These are phyloP conservation scores for Bimastos eiseni DNA, from an alignment of 2,888 invertebrate genomes.

Conservation along the genomic window DNA sequence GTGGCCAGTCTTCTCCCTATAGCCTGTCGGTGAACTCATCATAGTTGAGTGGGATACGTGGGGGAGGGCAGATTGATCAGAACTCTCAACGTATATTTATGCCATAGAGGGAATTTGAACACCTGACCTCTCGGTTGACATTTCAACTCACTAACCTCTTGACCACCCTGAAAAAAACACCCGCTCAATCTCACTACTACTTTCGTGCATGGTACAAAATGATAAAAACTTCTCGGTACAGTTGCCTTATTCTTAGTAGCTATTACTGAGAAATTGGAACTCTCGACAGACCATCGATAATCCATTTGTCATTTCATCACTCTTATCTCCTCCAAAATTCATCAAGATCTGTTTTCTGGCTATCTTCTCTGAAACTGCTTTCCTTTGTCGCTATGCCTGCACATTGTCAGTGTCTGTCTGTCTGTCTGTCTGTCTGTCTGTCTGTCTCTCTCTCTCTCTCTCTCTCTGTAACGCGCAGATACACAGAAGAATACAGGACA, in stretches of 20 bases:
- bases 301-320: neutral
- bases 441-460: neutral
- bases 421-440: constrained; percentile 16
- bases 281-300: neutral
- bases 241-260: neutral
- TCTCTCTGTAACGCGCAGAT: neutral
- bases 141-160: no score
- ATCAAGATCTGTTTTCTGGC: neutral
- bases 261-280: neutral
- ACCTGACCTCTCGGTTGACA: no score
- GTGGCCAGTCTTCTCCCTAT: no score
- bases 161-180: no score
- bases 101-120: no score
- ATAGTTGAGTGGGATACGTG: no score
- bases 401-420: neutral
- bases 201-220: no score
- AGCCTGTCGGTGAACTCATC: no score
- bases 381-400: neutral
- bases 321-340: neutral
- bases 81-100: no score
- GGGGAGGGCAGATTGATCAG: no score
- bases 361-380: neutral
- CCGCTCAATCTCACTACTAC: no score
- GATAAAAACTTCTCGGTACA: neutral
- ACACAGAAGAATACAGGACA: neutral